These are phyloP conservation scores for Xestia sexstrigata DNA, from an alignment of 2,888 invertebrate species.

Conservation along the genomic window DNA sequence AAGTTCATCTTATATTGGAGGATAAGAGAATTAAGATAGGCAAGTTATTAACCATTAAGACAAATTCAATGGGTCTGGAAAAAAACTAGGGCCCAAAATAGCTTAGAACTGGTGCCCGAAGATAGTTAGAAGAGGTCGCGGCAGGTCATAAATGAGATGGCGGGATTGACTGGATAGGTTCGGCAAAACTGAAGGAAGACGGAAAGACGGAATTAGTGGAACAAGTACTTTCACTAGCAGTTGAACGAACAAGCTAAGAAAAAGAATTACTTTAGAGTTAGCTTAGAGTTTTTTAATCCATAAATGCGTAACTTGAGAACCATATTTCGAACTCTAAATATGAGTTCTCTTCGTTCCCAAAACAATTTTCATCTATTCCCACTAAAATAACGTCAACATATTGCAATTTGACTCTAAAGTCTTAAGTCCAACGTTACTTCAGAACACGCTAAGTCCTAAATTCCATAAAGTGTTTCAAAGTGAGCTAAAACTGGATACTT, in stretches of 20 bases:
- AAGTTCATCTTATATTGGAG: neutral
- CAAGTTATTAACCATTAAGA: neutral
- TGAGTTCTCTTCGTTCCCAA: neutral
- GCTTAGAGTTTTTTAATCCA: neutral
- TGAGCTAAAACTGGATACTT: constrained; percentile 36
- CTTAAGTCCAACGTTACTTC: neutral
- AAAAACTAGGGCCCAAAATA: neutral
- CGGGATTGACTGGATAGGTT: neutral
- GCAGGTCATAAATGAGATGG: neutral
- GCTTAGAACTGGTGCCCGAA: neutral
- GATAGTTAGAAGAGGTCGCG: neutral
- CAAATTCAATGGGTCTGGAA: too few relatives aligned
- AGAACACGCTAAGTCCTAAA: constrained; percentile 16
- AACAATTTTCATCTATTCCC: neutral
- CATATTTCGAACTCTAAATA: neutral
- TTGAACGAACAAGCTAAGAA: neutral
- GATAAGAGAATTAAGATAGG: neutral
- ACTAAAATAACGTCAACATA: constrained; percentile 5
- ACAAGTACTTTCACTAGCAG: neutral
- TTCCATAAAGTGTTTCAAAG: constrained; percentile 22
- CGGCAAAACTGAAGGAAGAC: neutral
- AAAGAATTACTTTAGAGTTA: neutral
- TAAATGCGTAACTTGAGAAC: too few relatives aligned
- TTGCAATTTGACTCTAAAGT: neutral
- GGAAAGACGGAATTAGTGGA: neutral